Conservation (phyloP, 92 coral and sea anemone species). For the Epizoanthus stellaris region DNA sequence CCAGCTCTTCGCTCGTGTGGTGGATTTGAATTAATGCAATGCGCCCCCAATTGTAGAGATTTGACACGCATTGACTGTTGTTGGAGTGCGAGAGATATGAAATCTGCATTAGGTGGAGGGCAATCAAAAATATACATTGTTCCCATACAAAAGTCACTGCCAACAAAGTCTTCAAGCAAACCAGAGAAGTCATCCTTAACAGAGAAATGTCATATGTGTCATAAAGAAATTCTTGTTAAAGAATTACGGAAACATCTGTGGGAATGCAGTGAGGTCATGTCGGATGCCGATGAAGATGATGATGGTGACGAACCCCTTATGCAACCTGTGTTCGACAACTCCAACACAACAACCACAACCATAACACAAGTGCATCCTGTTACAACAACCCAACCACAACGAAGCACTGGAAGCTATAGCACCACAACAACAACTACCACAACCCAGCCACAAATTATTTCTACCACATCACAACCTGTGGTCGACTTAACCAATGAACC, state of each 20-base stretch:
- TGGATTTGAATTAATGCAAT: slow-evolving; percentile 67
- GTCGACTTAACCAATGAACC: slow-evolving; percentile 33
- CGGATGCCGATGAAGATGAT: slow-evolving; percentile 39
- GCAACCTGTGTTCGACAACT: slow-evolving; percentile 33
- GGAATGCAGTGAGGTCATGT: slow-evolving; percentile 41
- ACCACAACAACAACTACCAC: not conserved
- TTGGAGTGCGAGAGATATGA: slow-evolving; percentile 58
- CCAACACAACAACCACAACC: not conserved
- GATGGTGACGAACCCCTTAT: not conserved
- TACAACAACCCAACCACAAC: not conserved
- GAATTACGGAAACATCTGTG: slow-evolving; percentile 66
- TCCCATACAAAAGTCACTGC: slow-evolving; percentile 48
- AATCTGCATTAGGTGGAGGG: slow-evolving; percentile 51
- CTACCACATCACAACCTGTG: slow-evolving; percentile 1
- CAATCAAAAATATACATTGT: slow-evolving; percentile 50
- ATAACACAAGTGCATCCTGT: not conserved
- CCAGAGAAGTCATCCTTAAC: slow-evolving; percentile 45
- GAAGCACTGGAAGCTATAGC: not conserved
- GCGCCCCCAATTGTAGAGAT: slow-evolving; percentile 58
- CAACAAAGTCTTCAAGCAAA: slow-evolving; percentile 40
- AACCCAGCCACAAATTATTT: no score
- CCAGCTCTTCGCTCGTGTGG: slow-evolving; percentile 63
- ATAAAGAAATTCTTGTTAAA: slow-evolving; percentile 50
- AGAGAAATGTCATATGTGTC: slow-evolving; percentile 53
- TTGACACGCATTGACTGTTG: slow-evolving; percentile 46